phyloP scores from a whole-genome alignment of 2,797 vertebrate species.

The Falco columbarius region DNA sequence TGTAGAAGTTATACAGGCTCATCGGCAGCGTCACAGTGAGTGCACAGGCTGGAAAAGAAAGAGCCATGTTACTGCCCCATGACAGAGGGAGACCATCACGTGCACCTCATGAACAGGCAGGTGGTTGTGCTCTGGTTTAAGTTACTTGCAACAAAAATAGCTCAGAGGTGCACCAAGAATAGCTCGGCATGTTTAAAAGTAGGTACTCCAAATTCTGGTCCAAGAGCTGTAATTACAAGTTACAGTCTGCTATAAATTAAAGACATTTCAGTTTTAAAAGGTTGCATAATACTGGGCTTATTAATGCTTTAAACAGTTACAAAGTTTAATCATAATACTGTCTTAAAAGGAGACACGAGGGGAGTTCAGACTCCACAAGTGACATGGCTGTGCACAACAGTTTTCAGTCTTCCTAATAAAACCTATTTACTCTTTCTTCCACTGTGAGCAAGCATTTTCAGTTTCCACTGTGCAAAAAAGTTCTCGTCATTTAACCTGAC shows the following conservation, averaged over 20 bases:
- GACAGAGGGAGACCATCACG: not conserved
- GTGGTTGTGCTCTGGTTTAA: not conserved
- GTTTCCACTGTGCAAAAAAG: not conserved
- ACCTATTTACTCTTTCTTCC: not conserved
- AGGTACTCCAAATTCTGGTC: not conserved
- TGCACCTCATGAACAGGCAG: rapidly evolving
- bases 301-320: not conserved
- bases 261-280: not conserved
- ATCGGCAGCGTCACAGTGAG: conserved; percentile 93
- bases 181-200: not conserved
- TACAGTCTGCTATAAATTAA: not conserved
- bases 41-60: conserved; percentile 85
- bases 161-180: not conserved
- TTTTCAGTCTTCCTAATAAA: not conserved
- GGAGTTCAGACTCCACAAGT: not conserved
- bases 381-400: not conserved
- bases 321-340: not conserved
- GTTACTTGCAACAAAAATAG: not conserved
- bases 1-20: conserved; percentile 93
- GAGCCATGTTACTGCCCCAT: not conserved
- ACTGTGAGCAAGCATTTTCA: not conserved
- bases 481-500: not conserved
- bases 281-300: not conserved
- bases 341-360: not conserved
- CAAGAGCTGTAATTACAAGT: not conserved